These are phyloP conservation scores for Pyrgilauda ruficollis DNA, from an alignment of 2,113 vertebrate genomes.

Conservation along the genomic window DNA sequence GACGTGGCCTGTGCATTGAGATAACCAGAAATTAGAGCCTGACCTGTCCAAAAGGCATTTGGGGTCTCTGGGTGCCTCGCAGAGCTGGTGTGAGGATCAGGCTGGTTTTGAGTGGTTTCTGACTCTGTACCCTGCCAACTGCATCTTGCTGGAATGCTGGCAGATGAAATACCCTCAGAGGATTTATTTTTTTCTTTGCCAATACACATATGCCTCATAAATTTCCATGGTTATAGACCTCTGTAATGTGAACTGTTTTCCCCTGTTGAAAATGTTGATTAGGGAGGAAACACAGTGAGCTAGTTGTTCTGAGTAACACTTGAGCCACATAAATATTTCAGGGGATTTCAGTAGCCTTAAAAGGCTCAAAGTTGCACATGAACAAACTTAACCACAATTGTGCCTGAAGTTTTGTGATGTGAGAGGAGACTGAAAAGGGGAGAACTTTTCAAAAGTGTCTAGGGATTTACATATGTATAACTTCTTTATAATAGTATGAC, in stretches of 20 bases:
- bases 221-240: constrained; percentile 4
- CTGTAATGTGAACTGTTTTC: neutral
- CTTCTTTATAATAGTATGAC: neutral
- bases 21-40: neutral
- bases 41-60: neutral
- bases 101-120: neutral
- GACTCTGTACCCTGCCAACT: neutral
- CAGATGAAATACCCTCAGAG: neutral
- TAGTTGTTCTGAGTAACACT: constrained; percentile 22
- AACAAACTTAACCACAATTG: neutral
- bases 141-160: neutral
- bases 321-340: constrained; percentile 43
- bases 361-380: constrained; percentile 8
- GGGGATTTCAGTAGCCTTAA: constrained; percentile 19
- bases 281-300: constrained; percentile 2
- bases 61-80: neutral
- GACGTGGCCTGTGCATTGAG: neutral
- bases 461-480: neutral
- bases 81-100: neutral
- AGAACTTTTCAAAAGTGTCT: neutral
- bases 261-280: neutral
- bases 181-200: neutral
- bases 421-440: neutral
- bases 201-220: neutral
- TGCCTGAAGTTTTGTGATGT: neutral